A percentile compares a stretch with the other conserved stretches of the same genome.
These are phyloP conservation scores for Drosophila eugracilis DNA, from an alignment of 1,140 invertebrate species.

Conservation along the genomic window DNA sequence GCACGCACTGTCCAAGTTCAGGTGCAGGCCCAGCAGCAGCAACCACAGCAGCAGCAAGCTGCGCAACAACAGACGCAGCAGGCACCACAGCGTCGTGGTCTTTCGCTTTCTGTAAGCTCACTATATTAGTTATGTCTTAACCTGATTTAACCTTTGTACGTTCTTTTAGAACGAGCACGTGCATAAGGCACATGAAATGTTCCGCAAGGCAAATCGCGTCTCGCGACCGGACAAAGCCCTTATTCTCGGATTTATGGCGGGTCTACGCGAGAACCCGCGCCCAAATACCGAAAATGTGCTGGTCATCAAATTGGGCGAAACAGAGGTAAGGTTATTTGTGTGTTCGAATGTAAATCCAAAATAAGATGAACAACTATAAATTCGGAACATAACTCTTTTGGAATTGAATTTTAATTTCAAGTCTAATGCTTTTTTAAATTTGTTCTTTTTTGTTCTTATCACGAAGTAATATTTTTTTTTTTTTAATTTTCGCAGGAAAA, in stretches of 20 bases:
- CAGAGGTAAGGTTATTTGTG: constrained; percentile 60
- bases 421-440: too few species aligned
- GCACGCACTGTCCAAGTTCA: constrained; percentile 84
- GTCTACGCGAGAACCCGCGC: constrained; percentile 86
- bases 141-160: background rate
- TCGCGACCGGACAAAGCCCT: constrained; percentile 98
- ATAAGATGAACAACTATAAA: too few species aligned
- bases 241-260: constrained; percentile 99
- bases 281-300: constrained; percentile 84
- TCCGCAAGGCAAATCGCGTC: constrained; percentile 97
- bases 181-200: constrained; percentile 98
- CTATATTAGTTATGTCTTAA: too few species aligned
- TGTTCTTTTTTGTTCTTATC: background rate
- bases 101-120: constrained; percentile 91
- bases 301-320: constrained; percentile 83
- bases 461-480: background rate
- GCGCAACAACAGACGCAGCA: constrained; percentile 85
- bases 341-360: too few species aligned
- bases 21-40: constrained; percentile 65
- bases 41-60: constrained; percentile 63
- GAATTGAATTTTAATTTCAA: too few species aligned
- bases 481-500: constrained; percentile 85
- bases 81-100: constrained; percentile 88
- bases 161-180: constrained; percentile 94
- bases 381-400: too few species aligned